Base-by-base conservation (phyloP, 2,113 vertebrate genomes). In the Odocoileus hemionus region DNA sequence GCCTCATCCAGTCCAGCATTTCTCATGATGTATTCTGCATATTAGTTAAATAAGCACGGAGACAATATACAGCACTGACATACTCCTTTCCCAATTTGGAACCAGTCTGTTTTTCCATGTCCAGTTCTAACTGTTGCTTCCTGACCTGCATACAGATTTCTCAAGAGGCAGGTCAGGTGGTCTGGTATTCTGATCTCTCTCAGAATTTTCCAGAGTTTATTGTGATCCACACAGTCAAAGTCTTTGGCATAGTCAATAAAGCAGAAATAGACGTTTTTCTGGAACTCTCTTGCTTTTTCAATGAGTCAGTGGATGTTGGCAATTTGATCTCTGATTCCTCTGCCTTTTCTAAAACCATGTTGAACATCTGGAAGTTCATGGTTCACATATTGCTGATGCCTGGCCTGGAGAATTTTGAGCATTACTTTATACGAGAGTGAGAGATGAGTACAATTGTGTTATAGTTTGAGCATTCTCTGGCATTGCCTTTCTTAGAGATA, bases 401-500 rank as follows among this genome's bases (percentile, higher is more conserved):
- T 36, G 17, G 33, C 17, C 1, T 70, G 64, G 8, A 70, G 17
- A 21, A 36, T 70, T 70, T 70, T 21, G n/a, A 70, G 9, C 64
- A 36, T 70, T 36, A 10, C n/a, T 70, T 70, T 36, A 21, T 36
- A 21, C n/a, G 21, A 70, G n/a, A 0, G 0, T 36, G 17, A 36
- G 64, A 70, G 64, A 36, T 70, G 64, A 70, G n/a, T 36, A 3
- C 4, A 70, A 70, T 21, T 36, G 17, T 36, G 64, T 0, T 0
- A 16, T 70, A 70, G 64, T 21, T 21, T 36, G n/a, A 36, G n/a
- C 64, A 21, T 36, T 36, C 17, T 70, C 36, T 70, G 33, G 1
- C 2, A 21, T 36, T 70, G 64, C 64, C 17, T 36, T 70, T 70
- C 64, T 36, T 67, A 10, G 4, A 17, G 3, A 67, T 10, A 36